Evolutionary conservation across 1,140 invertebrate species (phyloP), one percentile per base, ranked within the genome.

Genomic region (Meloidogyne chitwoodi): DNA sequence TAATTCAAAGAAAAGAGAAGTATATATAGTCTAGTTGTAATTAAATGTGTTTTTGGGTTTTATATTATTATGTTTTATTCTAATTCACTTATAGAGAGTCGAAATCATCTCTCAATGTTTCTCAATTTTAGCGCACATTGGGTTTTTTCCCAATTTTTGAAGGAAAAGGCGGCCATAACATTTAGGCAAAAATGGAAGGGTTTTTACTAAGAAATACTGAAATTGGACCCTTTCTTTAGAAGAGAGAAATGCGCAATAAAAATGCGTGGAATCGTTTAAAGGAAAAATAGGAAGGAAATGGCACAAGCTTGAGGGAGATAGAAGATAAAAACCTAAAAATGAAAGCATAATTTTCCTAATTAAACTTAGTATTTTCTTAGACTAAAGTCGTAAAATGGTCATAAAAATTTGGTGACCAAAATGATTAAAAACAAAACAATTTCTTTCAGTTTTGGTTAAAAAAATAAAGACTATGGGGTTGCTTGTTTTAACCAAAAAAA

Each of bases 171-270:
- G 48, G 48, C n/a, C n/a, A 56, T 56, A 56, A 56, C 48, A 56
- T 56, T 56, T 56, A 56, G 16, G 38, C 38, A 41, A 11, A 12
- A 41, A 41, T 14, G n/a, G 48, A n/a, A 56, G 48, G 48, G 48
- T n/a, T n/a, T 56, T 19, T 16, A 62, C 10, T 48, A 63, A 63
- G 12, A 56, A 73, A 73, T 63, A 73, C 70, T 62, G 70, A 73
- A 73, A 73, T 73, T 73, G 70, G 70, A 73, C 24, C 22, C 56
- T 12, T 38, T 14, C 14, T 29, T 44, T 56, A 8, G 12, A n/a
- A 56, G n/a, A 19, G n/a, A 22, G 6, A n/a, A 56, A 56, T 56
- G 48, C 48, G 48, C 48, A 56, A 56, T 56, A 56, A 56, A 56
- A 56, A 56, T 56, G 48, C 48, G 48, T 56, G 48, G 48, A 56